phyloP scores from a whole-genome alignment of 2,888 invertebrate genomes.

The Celastrina argiolus region DNA sequence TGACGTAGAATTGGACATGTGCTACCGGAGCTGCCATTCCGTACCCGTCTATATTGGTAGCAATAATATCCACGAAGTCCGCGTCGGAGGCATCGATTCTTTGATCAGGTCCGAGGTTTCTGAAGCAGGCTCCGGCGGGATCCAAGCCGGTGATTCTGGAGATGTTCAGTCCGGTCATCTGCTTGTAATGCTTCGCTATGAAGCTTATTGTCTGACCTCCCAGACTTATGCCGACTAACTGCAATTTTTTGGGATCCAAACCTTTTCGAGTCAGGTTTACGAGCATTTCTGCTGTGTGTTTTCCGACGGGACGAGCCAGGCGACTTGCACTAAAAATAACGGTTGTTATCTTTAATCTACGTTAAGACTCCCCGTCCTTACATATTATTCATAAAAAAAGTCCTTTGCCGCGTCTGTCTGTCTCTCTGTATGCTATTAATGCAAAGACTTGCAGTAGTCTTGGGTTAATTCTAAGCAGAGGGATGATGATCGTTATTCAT shows the following conservation, averaged over 20 bases:
- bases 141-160: slow-evolving; percentile 52
- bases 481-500: no score
- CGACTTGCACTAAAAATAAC: slow-evolving; percentile 50
- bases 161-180: slow-evolving; percentile 49
- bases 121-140: slow-evolving; percentile 60
- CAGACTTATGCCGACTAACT: slow-evolving; percentile 54
- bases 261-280: slow-evolving; percentile 45
- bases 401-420: no score
- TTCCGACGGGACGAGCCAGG: slow-evolving; percentile 48
- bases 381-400: no score
- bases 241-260: slow-evolving; percentile 50
- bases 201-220: slow-evolving; percentile 58
- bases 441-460: no score
- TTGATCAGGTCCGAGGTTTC: slow-evolving; percentile 49
- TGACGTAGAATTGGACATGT: slow-evolving; percentile 60
- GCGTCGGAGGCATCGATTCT: slow-evolving; percentile 55
- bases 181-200: slow-evolving; percentile 51
- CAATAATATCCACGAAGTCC: slow-evolving; percentile 53
- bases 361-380: no score
- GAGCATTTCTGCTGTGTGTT: slow-evolving; percentile 54
- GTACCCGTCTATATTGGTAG: slow-evolving; percentile 56
- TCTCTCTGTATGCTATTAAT: no score
- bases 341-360: neutral
- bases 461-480: no score
- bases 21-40: slow-evolving; percentile 59